These are phyloP conservation scores for Stegodyphus dumicola DNA, from an alignment of 1,140 invertebrate species.

Conservation along the genomic window DNA sequence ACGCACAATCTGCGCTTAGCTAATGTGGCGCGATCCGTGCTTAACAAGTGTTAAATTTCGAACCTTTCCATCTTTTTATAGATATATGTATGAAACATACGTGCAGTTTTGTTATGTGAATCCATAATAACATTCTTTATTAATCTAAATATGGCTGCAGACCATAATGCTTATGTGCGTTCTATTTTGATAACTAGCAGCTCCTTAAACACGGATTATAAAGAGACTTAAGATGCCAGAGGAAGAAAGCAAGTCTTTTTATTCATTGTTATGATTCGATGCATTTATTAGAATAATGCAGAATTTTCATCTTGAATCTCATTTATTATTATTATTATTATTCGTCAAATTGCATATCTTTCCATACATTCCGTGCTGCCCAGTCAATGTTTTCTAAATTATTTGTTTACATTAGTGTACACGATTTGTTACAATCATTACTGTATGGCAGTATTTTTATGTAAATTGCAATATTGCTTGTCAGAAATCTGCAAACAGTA, in stretches of 20 bases:
- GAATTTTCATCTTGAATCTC: not conserved
- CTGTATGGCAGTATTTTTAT: not conserved
- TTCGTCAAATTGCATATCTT: not conserved
- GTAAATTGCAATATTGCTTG: not conserved
- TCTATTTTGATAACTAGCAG: not conserved
- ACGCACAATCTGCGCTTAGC: not conserved
- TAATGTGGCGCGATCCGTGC: not conserved
- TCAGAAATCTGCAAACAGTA: too few relatives aligned
- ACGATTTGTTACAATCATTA: not conserved
- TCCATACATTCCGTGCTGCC: not conserved
- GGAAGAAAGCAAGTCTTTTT: slow-evolving; percentile 49
- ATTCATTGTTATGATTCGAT: not conserved
- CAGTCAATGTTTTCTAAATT: not conserved
- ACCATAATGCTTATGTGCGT: not conserved
- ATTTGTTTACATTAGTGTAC: not conserved
- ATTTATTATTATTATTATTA: not conserved
- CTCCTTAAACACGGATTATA: slow-evolving; percentile 4
- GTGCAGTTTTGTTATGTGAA: too few relatives aligned
- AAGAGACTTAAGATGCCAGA: slow-evolving; percentile 16
- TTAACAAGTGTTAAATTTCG: not conserved
- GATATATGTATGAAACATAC: not conserved
- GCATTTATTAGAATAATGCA: not conserved
- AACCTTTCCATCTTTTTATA: not conserved
- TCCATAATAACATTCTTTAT: not conserved
- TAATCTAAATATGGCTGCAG: slow-evolving; percentile 17